Evolutionary conservation across 2,113 vertebrate genomes (phyloP).

Genomic region (Cheirogaleus medius): DNA sequence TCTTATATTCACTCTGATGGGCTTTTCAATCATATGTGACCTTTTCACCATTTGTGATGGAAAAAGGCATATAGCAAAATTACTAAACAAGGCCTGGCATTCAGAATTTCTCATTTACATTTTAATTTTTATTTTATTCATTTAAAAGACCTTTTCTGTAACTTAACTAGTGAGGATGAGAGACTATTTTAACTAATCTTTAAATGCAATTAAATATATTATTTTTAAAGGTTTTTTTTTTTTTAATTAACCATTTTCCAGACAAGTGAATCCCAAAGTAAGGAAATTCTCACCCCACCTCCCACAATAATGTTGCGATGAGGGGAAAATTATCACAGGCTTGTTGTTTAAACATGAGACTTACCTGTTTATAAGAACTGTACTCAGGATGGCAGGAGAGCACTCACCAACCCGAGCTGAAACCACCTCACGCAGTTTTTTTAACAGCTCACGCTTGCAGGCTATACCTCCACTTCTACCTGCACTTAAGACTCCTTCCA

Average conservation of each 20-base stretch:
- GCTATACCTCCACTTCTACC: background rate
- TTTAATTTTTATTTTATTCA: conserved; percentile 18
- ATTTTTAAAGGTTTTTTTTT: background rate
- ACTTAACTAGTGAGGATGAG: background rate
- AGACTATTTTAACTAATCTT: background rate
- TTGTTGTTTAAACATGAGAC: background rate
- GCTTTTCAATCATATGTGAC: conserved; percentile 32
- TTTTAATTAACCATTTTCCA: background rate
- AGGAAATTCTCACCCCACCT: background rate
- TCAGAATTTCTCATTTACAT: background rate
- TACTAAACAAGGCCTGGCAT: conserved; percentile 39
- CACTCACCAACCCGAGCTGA: rapidly evolving
- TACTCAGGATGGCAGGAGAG: background rate
- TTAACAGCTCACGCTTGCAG: background rate
- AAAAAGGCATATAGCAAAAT: background rate
- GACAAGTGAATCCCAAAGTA: background rate
- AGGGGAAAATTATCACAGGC: background rate
- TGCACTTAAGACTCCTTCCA: background rate
- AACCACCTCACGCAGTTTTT: background rate
- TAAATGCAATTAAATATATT: background rate
- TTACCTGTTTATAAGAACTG: background rate
- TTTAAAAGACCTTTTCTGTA: background rate
- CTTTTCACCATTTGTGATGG: conserved; percentile 18
- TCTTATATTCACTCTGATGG: background rate
- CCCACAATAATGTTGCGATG: background rate